Evolutionary conservation across 2,113 vertebrate genomes (phyloP).

Genomic region (Agelaius phoeniceus): DNA sequence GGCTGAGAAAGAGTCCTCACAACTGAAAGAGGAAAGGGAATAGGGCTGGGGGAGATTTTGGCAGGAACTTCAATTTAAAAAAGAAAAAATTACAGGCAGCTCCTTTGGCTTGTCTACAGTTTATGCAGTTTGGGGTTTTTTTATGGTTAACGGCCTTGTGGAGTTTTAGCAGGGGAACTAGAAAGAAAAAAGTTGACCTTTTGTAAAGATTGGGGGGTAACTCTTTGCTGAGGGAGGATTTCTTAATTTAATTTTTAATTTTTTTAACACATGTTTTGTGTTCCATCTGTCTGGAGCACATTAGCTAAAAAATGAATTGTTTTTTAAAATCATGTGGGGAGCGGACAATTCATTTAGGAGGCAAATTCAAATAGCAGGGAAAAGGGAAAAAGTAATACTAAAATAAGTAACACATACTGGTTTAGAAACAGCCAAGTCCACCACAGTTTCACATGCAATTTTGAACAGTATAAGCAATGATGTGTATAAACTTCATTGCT

Average conservation of each 20-base stretch:
- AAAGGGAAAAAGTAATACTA: neutral
- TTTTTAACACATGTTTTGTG: neutral
- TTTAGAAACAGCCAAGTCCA: neutral
- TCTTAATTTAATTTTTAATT: neutral
- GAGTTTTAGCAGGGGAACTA: neutral
- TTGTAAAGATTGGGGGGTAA: neutral
- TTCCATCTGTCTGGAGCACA: slow-evolving; percentile 76
- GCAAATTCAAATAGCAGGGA: neutral
- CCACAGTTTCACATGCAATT: neutral
- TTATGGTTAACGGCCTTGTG: neutral
- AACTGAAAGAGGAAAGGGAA: neutral
- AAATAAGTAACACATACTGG: neutral
- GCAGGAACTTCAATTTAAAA: neutral
- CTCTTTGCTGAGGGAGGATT: neutral
- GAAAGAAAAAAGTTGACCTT: neutral
- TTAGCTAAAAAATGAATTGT: slow-evolving; percentile 79
- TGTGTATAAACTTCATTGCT: neutral
- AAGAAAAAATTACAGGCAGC: neutral
- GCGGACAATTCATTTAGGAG: neutral
- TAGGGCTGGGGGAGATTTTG: neutral
- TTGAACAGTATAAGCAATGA: neutral
- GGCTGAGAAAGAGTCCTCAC: neutral
- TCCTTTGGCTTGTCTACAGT: neutral
- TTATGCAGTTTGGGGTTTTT: neutral
- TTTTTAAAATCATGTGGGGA: slow-evolving; percentile 73